Evolutionary conservation across 1,140 invertebrate genomes (phyloP).

Genomic region (Drosophila biarmipes): DNA sequence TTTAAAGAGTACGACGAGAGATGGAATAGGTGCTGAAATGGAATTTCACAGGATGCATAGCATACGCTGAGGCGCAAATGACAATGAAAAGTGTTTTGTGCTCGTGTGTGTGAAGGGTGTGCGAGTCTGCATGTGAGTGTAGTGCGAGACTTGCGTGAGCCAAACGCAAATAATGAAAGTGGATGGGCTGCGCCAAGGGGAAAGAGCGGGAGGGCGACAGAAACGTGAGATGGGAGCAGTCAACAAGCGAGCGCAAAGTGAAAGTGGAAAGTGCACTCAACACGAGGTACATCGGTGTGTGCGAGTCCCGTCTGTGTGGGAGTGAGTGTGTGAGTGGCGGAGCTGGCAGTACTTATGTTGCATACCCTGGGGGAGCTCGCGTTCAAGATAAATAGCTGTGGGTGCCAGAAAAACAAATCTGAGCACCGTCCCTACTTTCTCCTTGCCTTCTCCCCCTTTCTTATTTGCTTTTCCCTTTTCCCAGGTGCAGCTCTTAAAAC

Average conservation of each 20-base stretch:
- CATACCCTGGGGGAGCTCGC: constrained; percentile 62
- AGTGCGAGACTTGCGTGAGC: constrained; percentile 67
- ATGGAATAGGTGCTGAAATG: constrained; percentile 66
- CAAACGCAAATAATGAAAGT: constrained; percentile 81
- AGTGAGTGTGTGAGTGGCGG: constrained; percentile 19
- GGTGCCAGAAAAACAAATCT: constrained; percentile 61
- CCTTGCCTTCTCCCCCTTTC: too few species aligned
- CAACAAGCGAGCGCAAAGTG: constrained; percentile 76
- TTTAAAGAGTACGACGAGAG: constrained; percentile 60
- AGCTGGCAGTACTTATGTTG: constrained; percentile 58
- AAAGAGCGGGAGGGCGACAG: neutral
- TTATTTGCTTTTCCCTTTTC: neutral
- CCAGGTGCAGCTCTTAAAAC: constrained; percentile 30
- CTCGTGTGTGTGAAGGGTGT: constrained; percentile 2
- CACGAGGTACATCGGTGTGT: constrained; percentile 37
- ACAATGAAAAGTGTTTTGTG: constrained; percentile 70
- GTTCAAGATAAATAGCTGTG: constrained; percentile 77
- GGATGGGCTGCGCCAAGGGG: constrained; percentile 14
- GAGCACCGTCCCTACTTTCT: constrained; percentile 5
- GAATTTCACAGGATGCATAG: constrained; percentile 64
- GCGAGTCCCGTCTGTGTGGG: neutral
- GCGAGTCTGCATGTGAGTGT: constrained; percentile 9
- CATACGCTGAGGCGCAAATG: constrained; percentile 67
- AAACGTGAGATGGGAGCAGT: constrained; percentile 50
- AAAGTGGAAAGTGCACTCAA: constrained; percentile 79